phyloP scores from a whole-genome alignment of 2,113 vertebrate species.

The Aplodontia rufa region DNA sequence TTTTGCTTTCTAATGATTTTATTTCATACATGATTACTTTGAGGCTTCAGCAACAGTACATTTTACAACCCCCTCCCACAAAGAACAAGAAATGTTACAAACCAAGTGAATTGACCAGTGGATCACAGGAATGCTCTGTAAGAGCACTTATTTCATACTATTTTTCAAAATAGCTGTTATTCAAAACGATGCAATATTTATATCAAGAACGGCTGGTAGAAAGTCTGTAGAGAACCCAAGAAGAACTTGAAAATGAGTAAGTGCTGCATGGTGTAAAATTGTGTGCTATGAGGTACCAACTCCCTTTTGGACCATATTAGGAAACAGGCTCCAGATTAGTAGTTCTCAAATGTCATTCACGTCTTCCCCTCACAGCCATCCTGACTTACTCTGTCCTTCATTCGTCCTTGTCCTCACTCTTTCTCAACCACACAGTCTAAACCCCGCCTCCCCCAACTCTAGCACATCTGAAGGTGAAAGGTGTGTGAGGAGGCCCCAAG shows the following conservation, averaged over 20 bases:
- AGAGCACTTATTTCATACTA: slow-evolving; percentile 6
- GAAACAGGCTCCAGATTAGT: neutral
- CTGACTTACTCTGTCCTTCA: neutral
- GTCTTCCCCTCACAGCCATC: neutral
- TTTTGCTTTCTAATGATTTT: slow-evolving; percentile 49
- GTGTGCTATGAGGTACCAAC: neutral
- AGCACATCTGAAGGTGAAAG: neutral
- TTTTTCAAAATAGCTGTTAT: slow-evolving; percentile 48
- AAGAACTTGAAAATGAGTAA: slow-evolving; percentile 20
- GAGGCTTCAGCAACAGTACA: neutral
- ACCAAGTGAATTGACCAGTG: neutral
- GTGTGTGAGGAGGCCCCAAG: neutral
- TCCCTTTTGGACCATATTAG: neutral
- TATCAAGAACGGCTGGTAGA: neutral
- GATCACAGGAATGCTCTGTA: neutral
- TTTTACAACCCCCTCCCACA: neutral
- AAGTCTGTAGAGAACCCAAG: neutral
- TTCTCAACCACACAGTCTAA: neutral
- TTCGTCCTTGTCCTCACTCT: neutral
- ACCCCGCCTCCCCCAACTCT: neutral
- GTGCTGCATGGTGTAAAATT: neutral
- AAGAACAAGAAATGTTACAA: neutral
- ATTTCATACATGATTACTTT: neutral
- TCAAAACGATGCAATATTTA: neutral
- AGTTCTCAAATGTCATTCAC: neutral